Percentiles rank a stretch among this genome's conserved stretches.
Evolutionary conservation across 2,888 invertebrate genomes (phyloP).

Genomic region (Blastobasis lacticolella): DNA sequence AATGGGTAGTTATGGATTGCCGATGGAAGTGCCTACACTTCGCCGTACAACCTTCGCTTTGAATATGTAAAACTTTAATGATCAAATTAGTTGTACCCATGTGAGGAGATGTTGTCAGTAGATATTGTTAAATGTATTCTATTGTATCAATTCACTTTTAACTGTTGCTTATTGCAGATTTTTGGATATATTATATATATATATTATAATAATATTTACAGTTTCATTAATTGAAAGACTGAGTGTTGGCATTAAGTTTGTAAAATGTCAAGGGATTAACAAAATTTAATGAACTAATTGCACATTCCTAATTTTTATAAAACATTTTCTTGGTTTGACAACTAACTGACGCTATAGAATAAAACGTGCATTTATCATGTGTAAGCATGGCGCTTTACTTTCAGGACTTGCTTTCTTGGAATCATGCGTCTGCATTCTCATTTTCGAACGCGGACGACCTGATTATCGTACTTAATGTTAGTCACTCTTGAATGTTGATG

Average conservation of each 20-base stretch:
- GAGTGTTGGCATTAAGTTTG: conserved; percentile 55
- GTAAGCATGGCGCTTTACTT: conserved; percentile 6
- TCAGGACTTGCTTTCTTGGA: no score
- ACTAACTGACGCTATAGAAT: conserved; percentile 5
- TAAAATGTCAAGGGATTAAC: conserved; percentile 24
- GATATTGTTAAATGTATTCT: conserved; percentile 30
- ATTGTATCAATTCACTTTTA: conserved; percentile 33
- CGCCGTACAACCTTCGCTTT: no score
- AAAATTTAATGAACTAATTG: conserved; percentile 18
- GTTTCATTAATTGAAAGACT: conserved; percentile 60
- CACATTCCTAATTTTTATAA: conserved; percentile 34
- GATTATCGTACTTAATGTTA: conserved; percentile 42
- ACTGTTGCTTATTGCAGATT: conserved; percentile 43
- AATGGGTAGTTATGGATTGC: no score
- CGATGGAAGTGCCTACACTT: no score
- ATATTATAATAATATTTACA: conserved; percentile 25
- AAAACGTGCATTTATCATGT: conserved; percentile 5
- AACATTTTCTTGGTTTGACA: not conserved
- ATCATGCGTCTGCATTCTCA: not conserved
- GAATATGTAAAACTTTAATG: no score
- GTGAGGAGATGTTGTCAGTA: conserved; percentile 7
- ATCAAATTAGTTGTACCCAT: no score
- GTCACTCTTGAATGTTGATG: conserved; percentile 15
- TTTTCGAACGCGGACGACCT: conserved; percentile 16
- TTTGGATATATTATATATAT: conserved; percentile 30